These are phyloP conservation scores for Esox niger DNA, from an alignment of 2,113 vertebrate genomes.

Conservation along the genomic window DNA sequence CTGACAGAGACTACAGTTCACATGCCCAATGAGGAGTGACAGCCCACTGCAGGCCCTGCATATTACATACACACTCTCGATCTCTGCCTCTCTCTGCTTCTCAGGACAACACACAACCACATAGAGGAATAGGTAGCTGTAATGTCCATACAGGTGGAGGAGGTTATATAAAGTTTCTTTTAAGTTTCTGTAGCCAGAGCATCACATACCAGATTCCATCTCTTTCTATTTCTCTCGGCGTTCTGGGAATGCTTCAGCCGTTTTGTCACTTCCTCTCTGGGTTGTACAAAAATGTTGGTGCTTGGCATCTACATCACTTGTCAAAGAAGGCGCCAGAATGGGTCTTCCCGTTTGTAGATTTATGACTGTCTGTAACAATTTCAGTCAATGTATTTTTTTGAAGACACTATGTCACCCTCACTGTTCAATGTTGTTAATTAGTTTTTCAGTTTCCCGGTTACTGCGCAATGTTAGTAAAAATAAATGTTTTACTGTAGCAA, in stretches of 20 bases:
- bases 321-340: not conserved
- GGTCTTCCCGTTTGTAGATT: too few relatives aligned
- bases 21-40: not conserved
- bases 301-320: constrained; percentile 5
- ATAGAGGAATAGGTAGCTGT: not conserved
- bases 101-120: not conserved
- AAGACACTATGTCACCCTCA: too few relatives aligned
- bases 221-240: not conserved
- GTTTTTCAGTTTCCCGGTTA: too few relatives aligned
- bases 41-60: not conserved
- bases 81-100: not conserved
- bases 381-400: too few relatives aligned
- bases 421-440: too few relatives aligned
- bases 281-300: constrained; percentile 2
- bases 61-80: not conserved
- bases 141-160: too few relatives aligned
- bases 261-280: constrained; percentile 14
- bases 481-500: too few relatives aligned
- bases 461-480: too few relatives aligned
- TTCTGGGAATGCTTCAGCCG: constrained; percentile 22
- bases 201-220: constrained; percentile 3
- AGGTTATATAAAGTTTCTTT: too few relatives aligned
- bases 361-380: too few relatives aligned
- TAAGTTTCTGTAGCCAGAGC: not conserved
- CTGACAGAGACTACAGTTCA: constrained; percentile 6